A percentile compares a stretch with the other conserved stretches of the same genome.
phyloP scores from a whole-genome alignment of 2,888 invertebrate species.

The Monoplex corrugatus region DNA sequence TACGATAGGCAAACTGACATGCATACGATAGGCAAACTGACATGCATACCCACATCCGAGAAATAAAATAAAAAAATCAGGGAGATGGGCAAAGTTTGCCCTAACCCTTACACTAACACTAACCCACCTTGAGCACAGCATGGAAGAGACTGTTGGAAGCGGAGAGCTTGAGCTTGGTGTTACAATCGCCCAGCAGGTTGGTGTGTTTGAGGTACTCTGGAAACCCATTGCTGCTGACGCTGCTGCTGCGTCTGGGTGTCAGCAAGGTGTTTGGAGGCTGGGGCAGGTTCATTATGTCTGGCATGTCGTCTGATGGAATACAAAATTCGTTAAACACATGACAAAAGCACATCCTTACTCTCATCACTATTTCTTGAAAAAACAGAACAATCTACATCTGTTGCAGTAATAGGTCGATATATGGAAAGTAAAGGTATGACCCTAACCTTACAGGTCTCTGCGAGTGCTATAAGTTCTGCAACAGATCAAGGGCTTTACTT shows the following conservation, averaged over 20 bases:
- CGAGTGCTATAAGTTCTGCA: no score
- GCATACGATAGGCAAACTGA: no score
- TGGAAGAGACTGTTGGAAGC: slow-evolving; percentile 55
- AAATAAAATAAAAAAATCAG: no score
- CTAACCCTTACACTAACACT: no score
- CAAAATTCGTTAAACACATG: no score
- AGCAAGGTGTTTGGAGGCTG: slow-evolving; percentile 10
- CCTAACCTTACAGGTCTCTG: no score
- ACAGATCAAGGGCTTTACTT: no score
- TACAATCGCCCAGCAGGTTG: neutral
- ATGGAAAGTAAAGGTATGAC: neutral
- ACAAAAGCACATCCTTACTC: neutral
- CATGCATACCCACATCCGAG: no score
- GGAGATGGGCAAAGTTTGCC: no score
- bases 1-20: no score
- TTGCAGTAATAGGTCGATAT: neutral
- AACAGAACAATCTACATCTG: neutral
- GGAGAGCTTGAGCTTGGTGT: slow-evolving; percentile 39
- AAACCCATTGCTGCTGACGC: neutral
- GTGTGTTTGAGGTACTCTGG: slow-evolving; percentile 43
- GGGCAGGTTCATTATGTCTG: slow-evolving; percentile 32
- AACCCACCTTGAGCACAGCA: slow-evolving; percentile 53
- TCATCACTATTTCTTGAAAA: no score
- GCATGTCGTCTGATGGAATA: no score
- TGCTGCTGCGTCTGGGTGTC: neutral